Percentiles rank a stretch among this genome's conserved stretches.
phyloP scores from a whole-genome alignment of 2,113 vertebrate genomes.

The Lichenostomus cassidix region DNA sequence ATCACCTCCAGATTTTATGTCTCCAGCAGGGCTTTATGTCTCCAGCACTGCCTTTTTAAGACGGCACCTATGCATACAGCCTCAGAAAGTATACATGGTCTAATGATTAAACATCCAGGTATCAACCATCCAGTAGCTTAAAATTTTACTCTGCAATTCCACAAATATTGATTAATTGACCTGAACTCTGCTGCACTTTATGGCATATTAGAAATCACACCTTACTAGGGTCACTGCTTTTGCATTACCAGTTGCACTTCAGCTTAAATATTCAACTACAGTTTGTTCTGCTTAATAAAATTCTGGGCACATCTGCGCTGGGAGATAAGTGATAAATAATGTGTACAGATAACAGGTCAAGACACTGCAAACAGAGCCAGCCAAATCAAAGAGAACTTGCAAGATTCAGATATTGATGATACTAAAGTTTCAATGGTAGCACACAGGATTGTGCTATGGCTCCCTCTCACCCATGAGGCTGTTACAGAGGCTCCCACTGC shows the following conservation, averaged over 20 bases:
- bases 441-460: neutral
- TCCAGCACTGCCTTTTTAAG: neutral
- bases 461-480: neutral
- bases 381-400: neutral
- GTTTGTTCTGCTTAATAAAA: neutral
- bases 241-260: neutral
- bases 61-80: fast-evolving
- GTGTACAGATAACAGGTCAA: neutral
- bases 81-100: neutral
- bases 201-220: neutral
- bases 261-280: neutral
- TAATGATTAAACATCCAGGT: neutral
- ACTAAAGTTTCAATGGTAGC: neutral
- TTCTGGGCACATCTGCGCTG: neutral
- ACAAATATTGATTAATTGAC: neutral
- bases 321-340: neutral
- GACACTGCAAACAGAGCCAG: neutral
- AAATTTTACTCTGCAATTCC: conserved; percentile 28
- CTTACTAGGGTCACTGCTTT: neutral
- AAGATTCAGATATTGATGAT: neutral
- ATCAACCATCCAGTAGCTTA: neutral
- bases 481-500: fast-evolving
- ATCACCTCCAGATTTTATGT: neutral
- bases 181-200: neutral
- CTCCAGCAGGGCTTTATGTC: neutral